Percentiles rank a stretch among this genome's conserved stretches.
phyloP scores from a whole-genome alignment of 2,797 vertebrate species.

The Ctenosaura bakeri region DNA sequence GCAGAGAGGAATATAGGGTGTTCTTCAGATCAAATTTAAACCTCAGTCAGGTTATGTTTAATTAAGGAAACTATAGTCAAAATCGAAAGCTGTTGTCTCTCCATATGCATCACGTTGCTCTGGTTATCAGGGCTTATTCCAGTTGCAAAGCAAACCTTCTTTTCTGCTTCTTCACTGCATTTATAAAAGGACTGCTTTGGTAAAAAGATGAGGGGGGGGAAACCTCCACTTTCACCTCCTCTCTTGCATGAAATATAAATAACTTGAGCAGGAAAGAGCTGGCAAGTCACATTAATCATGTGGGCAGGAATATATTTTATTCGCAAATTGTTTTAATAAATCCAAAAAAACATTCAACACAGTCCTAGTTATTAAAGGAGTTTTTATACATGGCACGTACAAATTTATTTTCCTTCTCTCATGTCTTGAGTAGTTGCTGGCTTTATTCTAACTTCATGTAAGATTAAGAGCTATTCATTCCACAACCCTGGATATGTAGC shows the following conservation, averaged over 20 bases:
- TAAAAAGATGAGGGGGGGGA: constrained; percentile 49
- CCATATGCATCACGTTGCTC: constrained; percentile 56
- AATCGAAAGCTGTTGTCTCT: constrained; percentile 40
- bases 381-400: constrained; percentile 68
- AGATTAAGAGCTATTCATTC: constrained; percentile 72
- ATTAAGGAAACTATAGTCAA: constrained; percentile 34
- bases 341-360: constrained; percentile 76
- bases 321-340: constrained; percentile 76
- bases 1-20: neutral
- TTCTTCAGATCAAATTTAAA: neutral
- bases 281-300: constrained; percentile 75
- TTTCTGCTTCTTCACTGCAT: constrained; percentile 64
- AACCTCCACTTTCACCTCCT: constrained; percentile 57
- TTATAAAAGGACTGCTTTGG: constrained; percentile 73
- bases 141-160: constrained; percentile 58
- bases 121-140: constrained; percentile 51
- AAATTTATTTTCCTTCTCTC: constrained; percentile 73
- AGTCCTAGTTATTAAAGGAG: constrained; percentile 63
- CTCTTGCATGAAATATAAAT: constrained; percentile 74
- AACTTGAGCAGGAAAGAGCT: constrained; percentile 73
- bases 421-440: constrained; percentile 56
- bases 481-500: constrained; percentile 37
- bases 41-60: neutral
- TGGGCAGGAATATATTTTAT: constrained; percentile 70
- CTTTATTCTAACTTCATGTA: constrained; percentile 62